Evolutionary conservation across 2,113 vertebrate species (phyloP), one percentile per base, ranked within the genome.

Genomic region (Crypturellus undulatus): DNA sequence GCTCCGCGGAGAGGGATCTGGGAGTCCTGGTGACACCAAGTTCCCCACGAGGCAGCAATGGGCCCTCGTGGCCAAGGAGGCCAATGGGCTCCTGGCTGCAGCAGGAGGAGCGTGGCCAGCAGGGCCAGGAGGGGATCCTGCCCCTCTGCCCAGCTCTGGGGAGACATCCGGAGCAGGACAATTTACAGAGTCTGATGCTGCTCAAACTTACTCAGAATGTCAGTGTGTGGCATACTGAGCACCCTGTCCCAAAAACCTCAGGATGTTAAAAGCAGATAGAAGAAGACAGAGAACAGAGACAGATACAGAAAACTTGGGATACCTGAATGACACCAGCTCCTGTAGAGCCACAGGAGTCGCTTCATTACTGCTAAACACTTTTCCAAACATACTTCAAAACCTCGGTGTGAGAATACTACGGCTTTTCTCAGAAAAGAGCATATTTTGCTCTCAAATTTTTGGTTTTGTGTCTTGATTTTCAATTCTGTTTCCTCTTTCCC

Each of bases 321-420:
- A 43, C 21, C 3, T 54, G 38, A 78, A 38, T 16, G 34, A 17
- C 47, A 81, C 15, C 25, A 10, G 58, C 69, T 76, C 18, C 20
- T 32, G 17, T 21, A 52, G 18, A 38, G 79, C 71, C 52, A 52
- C 6, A 22, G 45, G 18, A 58, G 9, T 9, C 0, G 0, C 28
- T 59, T 56, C 36, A 52, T 43, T 26, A 45, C 12, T 8, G 63
- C 22, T 79, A 65, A 43, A 38, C 56, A 30, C 9, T 65, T 79
- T 65, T 34, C 43, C 43, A 47, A 84, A 40, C 11, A 2, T 36
- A 28, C 18, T 14, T 52, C 64, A 52, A 12, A 24, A 26, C 11
- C 12, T 5, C 59, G 60, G 45, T 52, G 42, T 71, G 70, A 67
- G n/a, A 60, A 49, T 26, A 43, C 38, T 32, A 59, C 43, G 25